Conservation (phyloP, 2,797 vertebrate genomes). For the Falco cherrug region DNA sequence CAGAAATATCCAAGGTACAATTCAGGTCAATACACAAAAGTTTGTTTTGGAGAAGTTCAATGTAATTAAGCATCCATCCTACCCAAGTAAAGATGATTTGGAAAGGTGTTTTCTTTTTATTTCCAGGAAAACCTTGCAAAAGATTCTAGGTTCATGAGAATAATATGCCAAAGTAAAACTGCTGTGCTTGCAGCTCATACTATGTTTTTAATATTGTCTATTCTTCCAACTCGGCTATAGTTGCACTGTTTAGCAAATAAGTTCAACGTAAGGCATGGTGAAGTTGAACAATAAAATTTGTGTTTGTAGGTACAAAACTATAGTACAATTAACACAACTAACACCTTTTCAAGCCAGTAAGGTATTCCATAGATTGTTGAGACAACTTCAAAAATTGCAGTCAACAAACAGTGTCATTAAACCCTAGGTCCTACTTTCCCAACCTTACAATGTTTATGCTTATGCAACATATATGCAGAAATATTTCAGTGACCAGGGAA, state of each 20-base stretch:
- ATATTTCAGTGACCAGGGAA: neutral
- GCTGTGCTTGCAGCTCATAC: slow-evolving; percentile 49
- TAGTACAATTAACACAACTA: neutral
- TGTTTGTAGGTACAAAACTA: neutral
- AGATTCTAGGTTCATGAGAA: slow-evolving; percentile 41
- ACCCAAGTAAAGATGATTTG: slow-evolving; percentile 48
- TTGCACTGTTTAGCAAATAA: neutral
- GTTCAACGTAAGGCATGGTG: neutral
- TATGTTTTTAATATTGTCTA: slow-evolving; percentile 1
- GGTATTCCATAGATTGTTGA: neutral
- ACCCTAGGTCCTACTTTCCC: neutral
- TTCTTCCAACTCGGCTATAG: neutral
- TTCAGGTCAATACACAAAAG: neutral
- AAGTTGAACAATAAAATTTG: neutral
- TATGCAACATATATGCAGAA: neutral
- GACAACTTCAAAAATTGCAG: neutral
- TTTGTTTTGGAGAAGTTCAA: slow-evolving; percentile 54
- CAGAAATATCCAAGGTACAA: slow-evolving; percentile 13
- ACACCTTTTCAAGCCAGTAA: neutral
- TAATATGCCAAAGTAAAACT: slow-evolving; percentile 54
- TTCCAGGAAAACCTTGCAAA: slow-evolving; percentile 63
- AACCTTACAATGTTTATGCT: neutral
- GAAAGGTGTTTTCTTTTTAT: slow-evolving; percentile 55
- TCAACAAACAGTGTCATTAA: neutral
- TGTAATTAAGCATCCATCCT: slow-evolving; percentile 25